phyloP scores from a whole-genome alignment of 2,113 vertebrate species.

The Poeciliopsis occidentalis region DNA sequence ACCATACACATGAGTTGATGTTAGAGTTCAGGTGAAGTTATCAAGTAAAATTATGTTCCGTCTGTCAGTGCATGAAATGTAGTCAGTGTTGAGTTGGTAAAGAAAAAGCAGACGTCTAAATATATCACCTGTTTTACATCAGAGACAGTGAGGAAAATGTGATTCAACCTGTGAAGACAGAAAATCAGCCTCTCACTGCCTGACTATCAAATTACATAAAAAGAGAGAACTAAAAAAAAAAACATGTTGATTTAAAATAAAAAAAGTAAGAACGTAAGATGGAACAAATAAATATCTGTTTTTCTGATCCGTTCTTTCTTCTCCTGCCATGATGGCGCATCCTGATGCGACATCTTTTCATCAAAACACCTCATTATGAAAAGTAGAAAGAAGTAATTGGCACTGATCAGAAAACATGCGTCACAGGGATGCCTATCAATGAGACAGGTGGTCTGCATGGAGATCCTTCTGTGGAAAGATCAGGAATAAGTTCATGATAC shows the following conservation, averaged over 20 bases:
- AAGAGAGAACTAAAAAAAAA: too few relatives aligned
- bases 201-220: not conserved
- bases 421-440: not conserved
- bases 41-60: too few relatives aligned
- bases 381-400: not conserved
- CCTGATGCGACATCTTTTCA: not conserved
- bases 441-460: not conserved
- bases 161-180: not conserved
- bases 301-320: too few relatives aligned
- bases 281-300: not conserved
- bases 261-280: not conserved
- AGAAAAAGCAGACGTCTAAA: not conserved
- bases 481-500: not conserved
- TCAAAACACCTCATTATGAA: not conserved
- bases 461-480: not conserved
- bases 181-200: not conserved
- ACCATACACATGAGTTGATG: too few relatives aligned
- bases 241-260: too few relatives aligned
- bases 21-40: too few relatives aligned
- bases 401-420: not conserved
- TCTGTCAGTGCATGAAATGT: too few relatives aligned
- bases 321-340: too few relatives aligned
- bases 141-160: not conserved
- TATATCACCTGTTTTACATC: not conserved
- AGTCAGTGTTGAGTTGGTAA: not conserved